Base-by-base conservation (phyloP, 92 coral and sea anemone genomes). In the Porites cylindrica region DNA sequence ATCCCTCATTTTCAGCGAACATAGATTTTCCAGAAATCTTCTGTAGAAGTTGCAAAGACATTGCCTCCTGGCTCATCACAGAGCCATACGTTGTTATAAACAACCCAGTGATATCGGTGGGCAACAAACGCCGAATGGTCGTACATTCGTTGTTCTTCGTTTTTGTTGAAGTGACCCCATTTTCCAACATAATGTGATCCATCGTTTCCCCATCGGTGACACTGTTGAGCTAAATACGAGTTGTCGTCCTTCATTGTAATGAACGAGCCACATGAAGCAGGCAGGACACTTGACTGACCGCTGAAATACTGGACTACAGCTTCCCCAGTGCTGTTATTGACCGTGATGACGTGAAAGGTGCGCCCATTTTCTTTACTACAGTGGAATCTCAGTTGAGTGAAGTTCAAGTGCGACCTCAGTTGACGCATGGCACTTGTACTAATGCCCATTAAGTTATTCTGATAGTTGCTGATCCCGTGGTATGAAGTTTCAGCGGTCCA, bases 11-110 rank as follows among this genome's bases (percentile, higher is more conserved):
- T 10, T 7, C 19, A 89, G 11, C 92, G 92, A 13, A 89, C 88
- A 53, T 77, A 89, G 6, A 89, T 64, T 61, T 89, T 89, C 92
- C 92, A 89, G n/a, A 74, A 76, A 78, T 89, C 88, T 23, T 78
- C 76, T 1, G 79, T 1, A 0, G 85, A 70, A n/a, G 77, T 1
- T 9, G 17, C n/a, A 43, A 20, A 5, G 6, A 47, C 13, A 21
- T 29, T 47, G 6, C 1, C 20, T 21, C 58, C 62, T 4, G 1
- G 5, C 61, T 86, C 95, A 72, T 92, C 95, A 14, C 93, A 92
- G 6, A 66, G 61, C 91, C 84, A 81, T 0, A 66, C 77, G 0
- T 66, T 74, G 1, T 23, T 2, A n/a, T 29, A 7, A 23, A 86
- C 26, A 2, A 71, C 6, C 88, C 90, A 92, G 70, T 89, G 84